These are phyloP conservation scores for Parambassis ranga DNA, from an alignment of 2,797 vertebrate genomes.

Conservation along the genomic window DNA sequence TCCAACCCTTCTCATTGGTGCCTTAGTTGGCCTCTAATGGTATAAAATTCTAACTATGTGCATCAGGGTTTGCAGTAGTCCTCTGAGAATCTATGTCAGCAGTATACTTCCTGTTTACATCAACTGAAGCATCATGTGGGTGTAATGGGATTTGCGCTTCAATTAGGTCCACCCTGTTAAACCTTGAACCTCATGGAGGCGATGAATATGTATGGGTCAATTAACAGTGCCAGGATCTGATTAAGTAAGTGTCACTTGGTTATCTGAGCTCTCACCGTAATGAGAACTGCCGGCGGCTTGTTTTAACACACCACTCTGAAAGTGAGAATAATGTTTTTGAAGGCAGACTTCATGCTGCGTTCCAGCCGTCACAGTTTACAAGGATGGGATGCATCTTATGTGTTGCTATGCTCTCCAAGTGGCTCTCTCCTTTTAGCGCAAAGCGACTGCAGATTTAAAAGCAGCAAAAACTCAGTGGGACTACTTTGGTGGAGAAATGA, in stretches of 20 bases:
- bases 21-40: too few species aligned
- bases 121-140: neutral
- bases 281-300: neutral
- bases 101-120: neutral
- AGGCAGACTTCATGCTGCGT: neutral
- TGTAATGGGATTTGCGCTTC: neutral
- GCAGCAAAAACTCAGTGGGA: constrained; percentile 8
- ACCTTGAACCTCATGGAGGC: neutral
- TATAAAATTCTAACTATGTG: too few species aligned
- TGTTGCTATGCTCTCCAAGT: neutral
- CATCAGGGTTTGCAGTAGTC: too few species aligned
- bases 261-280: constrained; percentile 1
- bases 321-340: neutral
- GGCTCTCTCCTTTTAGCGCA: neutral
- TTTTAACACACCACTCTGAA: neutral
- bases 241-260: neutral
- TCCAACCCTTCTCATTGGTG: too few species aligned
- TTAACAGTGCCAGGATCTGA: constrained; percentile 19
- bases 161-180: neutral
- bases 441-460: constrained; percentile 9
- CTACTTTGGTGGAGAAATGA: constrained; percentile 11
- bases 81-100: neutral
- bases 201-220: constrained; percentile 9
- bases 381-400: neutral
- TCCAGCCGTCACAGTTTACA: neutral